Evolutionary conservation across 1,140 invertebrate species (phyloP), one percentile per base, ranked within the genome.

Genomic region (Tetragnatha versicolor): DNA sequence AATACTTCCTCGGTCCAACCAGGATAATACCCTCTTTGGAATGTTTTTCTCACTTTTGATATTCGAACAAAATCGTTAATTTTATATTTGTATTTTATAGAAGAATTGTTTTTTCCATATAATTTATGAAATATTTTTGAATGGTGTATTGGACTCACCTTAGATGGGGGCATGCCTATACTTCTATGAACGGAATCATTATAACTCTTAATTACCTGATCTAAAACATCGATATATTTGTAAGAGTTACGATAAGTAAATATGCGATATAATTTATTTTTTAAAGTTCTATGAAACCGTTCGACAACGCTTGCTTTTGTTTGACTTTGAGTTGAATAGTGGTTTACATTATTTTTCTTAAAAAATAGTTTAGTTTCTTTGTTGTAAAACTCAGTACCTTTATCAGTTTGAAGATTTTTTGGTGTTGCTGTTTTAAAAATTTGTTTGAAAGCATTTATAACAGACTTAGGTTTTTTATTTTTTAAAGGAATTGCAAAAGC

Each of bases 201-300:
- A 88, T 31, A 58, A 85, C 55, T 27, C 17, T 68, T 5, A 6
- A 68, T 5, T 5, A 68, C n/a, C 14, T 27, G 3, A 29, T 79
- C 51, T 60, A 88, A 81, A 10, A 84, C 83, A 80, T 85, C 75
- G 1, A 85, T 77, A 83, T 85, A 88, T 61, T 85, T 84, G 72
- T 86, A 83, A 33, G 81, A 84, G 5, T 85, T 85, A 27, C 83
- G 80, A 58, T 83, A 69, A 81, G 84, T 86, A 76, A 88, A 87
- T 29, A 80, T 85, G 58, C 83, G 83, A 79, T 81, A 88, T 75
- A 88, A 83, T 81, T 83, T 85, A 25, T 68, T 78, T 84, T 87
- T 88, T 58, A 89, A 77, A 33, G 86, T 88, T 80, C 85, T 79
- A 82, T 86, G 87, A 61, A 87, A 86, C 75, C 87, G 61, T 83